A percentile compares a stretch with the other conserved stretches of the same genome.
Conservation (phyloP, 2,888 invertebrate species). For the Stenurella melanura region DNA sequence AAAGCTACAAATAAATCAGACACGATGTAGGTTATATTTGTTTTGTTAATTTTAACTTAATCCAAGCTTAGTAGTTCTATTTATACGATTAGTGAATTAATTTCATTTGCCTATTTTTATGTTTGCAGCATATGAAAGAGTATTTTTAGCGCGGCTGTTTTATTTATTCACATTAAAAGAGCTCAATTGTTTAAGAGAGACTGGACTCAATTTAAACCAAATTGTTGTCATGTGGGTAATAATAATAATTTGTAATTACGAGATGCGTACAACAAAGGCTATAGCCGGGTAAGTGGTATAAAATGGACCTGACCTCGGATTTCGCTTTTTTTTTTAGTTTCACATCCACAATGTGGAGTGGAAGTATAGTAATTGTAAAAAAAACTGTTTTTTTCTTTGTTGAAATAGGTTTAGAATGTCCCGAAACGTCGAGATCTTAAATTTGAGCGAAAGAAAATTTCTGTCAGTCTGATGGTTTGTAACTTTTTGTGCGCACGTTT, state of each 20-base stretch:
- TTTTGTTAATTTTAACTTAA: background rate
- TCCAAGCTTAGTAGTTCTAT: background rate
- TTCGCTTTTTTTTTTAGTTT: too few relatives aligned
- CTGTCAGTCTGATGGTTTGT: too few relatives aligned
- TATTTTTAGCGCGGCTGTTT: background rate
- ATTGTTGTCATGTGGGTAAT: background rate
- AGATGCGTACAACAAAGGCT: background rate
- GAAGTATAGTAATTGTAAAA: too few relatives aligned
- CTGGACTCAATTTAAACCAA: background rate
- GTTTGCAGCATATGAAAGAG: background rate
- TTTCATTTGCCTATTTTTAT: background rate
- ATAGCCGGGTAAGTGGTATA: too few relatives aligned
- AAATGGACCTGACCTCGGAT: too few relatives aligned
- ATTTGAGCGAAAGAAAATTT: too few relatives aligned
- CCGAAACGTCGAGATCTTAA: too few relatives aligned
- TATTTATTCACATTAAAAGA: background rate
- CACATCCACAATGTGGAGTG: too few relatives aligned
- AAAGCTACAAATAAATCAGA: background rate
- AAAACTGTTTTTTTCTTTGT: too few relatives aligned
- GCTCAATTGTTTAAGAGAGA: background rate
- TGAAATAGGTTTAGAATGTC: too few relatives aligned
- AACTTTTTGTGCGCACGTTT: too few relatives aligned
- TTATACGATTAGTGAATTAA: background rate
- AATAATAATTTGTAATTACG: background rate
- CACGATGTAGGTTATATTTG: background rate